A percentile compares a stretch with the other conserved stretches of the same genome.
Conservation (phyloP, 35 echinoderm and acorn worm genomes). For the Apostichopus parvimensis region DNA sequence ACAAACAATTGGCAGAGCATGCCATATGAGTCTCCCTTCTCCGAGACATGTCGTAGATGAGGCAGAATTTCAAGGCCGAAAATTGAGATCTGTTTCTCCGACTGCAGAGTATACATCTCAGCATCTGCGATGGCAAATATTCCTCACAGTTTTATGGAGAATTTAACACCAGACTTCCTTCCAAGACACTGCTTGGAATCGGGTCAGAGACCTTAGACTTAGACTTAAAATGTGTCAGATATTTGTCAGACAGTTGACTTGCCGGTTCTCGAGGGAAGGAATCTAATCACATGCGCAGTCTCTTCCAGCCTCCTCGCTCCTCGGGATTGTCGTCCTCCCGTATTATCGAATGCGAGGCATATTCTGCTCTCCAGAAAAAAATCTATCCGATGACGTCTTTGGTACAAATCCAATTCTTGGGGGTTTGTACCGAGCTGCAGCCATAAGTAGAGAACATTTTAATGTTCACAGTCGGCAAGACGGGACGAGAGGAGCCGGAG, state of each 20-base stretch:
- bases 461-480: too few species aligned
- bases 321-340: constrained; percentile 1
- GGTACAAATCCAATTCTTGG: not conserved
- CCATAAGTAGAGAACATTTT: too few species aligned
- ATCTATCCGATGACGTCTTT: constrained; percentile 9
- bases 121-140: too few species aligned
- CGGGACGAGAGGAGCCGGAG: too few species aligned
- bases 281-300: not conserved
- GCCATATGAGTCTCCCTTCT: too few species aligned
- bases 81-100: too few species aligned
- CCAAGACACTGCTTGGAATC: not conserved
- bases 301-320: not conserved
- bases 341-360: constrained; percentile 4
- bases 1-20: too few species aligned
- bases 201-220: constrained; percentile 10
- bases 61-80: too few species aligned
- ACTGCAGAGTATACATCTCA: too few species aligned
- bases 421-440: too few species aligned
- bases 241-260: constrained; percentile 10
- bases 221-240: not conserved
- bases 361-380: not conserved
- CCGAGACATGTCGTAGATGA: too few species aligned
- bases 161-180: not conserved
- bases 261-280: constrained; percentile 9
- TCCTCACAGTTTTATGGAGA: not conserved